Evolutionary conservation across 1,140 invertebrate genomes (phyloP), one percentile per base, ranked within the genome.

Genomic region (Paralvinella palmiformis): DNA sequence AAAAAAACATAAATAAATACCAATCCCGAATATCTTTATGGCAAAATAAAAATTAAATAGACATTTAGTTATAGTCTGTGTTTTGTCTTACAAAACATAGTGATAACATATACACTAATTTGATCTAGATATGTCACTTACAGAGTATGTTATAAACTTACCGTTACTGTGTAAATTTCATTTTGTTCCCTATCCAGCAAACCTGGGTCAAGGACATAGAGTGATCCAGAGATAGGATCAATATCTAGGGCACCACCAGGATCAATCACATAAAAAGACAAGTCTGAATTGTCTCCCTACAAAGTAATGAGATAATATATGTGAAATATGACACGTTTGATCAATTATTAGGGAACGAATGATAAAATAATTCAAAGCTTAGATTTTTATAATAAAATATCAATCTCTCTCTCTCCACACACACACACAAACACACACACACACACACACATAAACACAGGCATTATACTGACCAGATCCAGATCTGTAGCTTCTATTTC

Each of bases 151-250:
- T 15, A 4, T 1, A 27, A 29, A 57, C 55, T 57, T 33, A 57
- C 55, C 27, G 10, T 31, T 15, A 57, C 33, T 22, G 7, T 57
- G n/a, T 32, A 57, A 6, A 33, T 57, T 6, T 57, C 55, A 24
- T 57, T 24, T 57, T 22, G 7, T 57, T 57, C 55, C 22, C 55
- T 31, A 33, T 57, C 55, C 22, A 57, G 55, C 33, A 22, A 31
- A 6, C 1, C 29, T 57, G 29, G 29, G 33, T 57, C n/a, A 15
- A 10, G 27, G 10, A 57, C 55, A 33, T 57, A 57, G 6, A 57
- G 4, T 4, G 33, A 24, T 10, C 55, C 55, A 13, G 55, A 31
- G 27, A 22, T 6, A 15, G 55, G 55, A 20, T 27, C 15, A 32
- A 57, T 57, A 32, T 36, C 55, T 31, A 57, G 33, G 7, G 3